phyloP scores from a whole-genome alignment of 2,113 vertebrate species.

The Mormoops blainvillei region DNA sequence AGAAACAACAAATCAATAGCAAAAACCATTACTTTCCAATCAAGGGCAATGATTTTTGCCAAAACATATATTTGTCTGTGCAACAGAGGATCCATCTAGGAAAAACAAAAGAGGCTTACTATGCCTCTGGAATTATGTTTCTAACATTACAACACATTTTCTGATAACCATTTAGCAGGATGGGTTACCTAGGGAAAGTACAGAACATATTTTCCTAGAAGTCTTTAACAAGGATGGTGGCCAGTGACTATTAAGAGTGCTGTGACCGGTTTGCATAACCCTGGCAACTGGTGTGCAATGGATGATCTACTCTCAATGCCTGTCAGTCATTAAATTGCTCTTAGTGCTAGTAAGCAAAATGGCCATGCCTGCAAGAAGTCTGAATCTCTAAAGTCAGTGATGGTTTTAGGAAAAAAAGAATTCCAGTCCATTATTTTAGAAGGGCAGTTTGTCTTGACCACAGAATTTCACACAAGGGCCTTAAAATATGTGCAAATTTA shows the following conservation, averaged over 20 bases:
- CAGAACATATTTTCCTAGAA: slow-evolving; percentile 56
- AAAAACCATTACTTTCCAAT: background rate
- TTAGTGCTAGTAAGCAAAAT: slow-evolving; percentile 8
- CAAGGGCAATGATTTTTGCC: background rate
- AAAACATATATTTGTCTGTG: background rate
- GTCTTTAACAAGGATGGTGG: slow-evolving; percentile 45
- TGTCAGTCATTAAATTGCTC: slow-evolving; percentile 12
- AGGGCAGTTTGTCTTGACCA: slow-evolving; percentile 22
- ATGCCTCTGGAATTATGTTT: slow-evolving; percentile 29
- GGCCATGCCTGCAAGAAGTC: background rate
- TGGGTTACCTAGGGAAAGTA: slow-evolving; percentile 35
- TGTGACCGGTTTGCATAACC: background rate
- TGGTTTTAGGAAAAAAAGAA: background rate
- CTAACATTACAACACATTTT: slow-evolving; percentile 39
- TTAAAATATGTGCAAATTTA: slow-evolving; percentile 22
- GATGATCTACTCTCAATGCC: slow-evolving; percentile 18
- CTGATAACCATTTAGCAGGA: slow-evolving; percentile 25
- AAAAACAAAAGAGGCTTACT: background rate
- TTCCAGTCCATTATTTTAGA: background rate
- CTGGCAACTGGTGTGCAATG: background rate
- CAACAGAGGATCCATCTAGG: background rate
- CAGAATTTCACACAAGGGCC: slow-evolving; percentile 24
- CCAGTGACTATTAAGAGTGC: slow-evolving; percentile 27
- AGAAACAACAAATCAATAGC: background rate
- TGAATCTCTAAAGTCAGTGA: slow-evolving; percentile 21